These are phyloP conservation scores for Mungos mungo DNA, from an alignment of 2,113 vertebrate species.

Conservation along the genomic window DNA sequence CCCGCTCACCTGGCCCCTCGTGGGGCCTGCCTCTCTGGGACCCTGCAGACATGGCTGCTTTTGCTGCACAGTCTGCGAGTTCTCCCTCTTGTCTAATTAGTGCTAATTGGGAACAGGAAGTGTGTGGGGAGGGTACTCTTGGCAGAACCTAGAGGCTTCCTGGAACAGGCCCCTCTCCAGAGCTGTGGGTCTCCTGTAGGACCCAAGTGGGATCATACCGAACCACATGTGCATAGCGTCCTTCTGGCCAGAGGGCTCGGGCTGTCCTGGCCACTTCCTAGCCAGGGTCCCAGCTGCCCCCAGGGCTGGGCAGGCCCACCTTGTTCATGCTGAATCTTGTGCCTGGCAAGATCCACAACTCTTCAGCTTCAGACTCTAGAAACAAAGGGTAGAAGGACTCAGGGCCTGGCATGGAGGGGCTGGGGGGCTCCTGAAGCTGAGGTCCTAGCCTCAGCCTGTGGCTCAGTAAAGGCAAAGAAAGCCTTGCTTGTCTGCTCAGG, in stretches of 20 bases:
- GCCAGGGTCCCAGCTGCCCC: neutral
- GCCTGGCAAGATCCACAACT: neutral
- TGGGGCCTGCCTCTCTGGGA: neutral
- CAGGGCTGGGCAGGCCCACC: neutral
- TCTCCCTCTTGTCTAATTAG: slow-evolving; percentile 56
- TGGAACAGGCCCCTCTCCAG: neutral
- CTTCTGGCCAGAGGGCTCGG: neutral
- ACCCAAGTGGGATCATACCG: too few species aligned
- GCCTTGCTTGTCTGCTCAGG: neutral
- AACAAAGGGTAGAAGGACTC: neutral
- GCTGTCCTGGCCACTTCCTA: neutral
- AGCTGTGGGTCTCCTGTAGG: rapidly evolving
- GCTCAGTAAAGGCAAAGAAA: neutral
- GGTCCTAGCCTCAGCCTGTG: neutral
- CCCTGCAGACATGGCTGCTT: neutral
- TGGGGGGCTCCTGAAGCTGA: neutral
- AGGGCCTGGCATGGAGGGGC: neutral
- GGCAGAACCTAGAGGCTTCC: neutral
- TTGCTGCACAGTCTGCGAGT: neutral
- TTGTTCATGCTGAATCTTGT: neutral
- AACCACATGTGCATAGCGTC: neutral
- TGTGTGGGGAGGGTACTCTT: neutral
- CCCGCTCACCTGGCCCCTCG: neutral
- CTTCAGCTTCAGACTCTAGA: neutral
- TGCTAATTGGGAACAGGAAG: slow-evolving; percentile 56